Percentiles rank a stretch among this genome's conserved stretches.
phyloP scores from a whole-genome alignment of 2,888 invertebrate species.

The Eremobia ochroleuca region DNA sequence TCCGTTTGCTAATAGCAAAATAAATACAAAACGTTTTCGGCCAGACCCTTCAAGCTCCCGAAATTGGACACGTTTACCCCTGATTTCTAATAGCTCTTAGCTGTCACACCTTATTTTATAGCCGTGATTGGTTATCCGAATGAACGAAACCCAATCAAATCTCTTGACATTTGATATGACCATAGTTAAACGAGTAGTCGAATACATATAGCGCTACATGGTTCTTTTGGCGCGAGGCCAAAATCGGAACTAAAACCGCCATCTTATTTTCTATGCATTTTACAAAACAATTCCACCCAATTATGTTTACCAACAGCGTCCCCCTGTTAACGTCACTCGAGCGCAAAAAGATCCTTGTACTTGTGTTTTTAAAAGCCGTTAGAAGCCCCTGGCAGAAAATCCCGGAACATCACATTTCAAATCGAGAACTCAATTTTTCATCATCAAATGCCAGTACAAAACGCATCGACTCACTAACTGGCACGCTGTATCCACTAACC shows the following conservation, averaged over 20 bases:
- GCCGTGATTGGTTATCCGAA: not conserved
- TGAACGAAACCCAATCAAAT: not conserved
- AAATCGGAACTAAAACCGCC: too few relatives aligned
- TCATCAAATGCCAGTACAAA: not conserved
- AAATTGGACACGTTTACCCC: slow-evolving; percentile 12
- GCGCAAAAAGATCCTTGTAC: too few relatives aligned
- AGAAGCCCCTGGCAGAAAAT: not conserved
- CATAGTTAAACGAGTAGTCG: not conserved
- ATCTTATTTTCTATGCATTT: too few relatives aligned
- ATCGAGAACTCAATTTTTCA: slow-evolving; percentile 22
- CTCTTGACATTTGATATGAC: slow-evolving; percentile 7
- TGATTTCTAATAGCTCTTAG: not conserved
- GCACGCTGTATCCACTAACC: slow-evolving; percentile 41
- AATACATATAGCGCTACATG: not conserved
- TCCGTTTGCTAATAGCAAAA: slow-evolving; percentile 11
- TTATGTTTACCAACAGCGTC: not conserved
- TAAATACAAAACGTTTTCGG: not conserved
- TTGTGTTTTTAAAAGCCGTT: too few relatives aligned
- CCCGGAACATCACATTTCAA: slow-evolving; percentile 12
- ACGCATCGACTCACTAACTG: slow-evolving; percentile 18
- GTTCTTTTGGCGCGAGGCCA: not conserved
- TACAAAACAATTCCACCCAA: too few relatives aligned
- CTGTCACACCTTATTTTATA: not conserved
- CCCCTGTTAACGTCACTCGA: too few relatives aligned
- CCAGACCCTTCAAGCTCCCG: slow-evolving; percentile 7